Percentiles rank a stretch among this genome's conserved stretches.
These are phyloP conservation scores for Notolepis coatsorum DNA, from an alignment of 2,797 vertebrate genomes.

Conservation along the genomic window DNA sequence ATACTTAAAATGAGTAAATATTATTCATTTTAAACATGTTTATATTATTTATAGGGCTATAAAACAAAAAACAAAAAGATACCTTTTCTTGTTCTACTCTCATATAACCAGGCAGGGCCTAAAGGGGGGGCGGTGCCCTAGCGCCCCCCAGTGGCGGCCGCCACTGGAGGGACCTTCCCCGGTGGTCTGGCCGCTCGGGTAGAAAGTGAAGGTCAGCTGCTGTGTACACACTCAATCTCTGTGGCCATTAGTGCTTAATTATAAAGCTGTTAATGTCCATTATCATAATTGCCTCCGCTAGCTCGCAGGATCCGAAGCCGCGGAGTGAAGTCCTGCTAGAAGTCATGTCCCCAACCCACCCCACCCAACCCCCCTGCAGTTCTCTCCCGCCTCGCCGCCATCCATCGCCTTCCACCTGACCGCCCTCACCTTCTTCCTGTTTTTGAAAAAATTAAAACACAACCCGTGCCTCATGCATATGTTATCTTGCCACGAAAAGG, in stretches of 20 bases:
- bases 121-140: too few species aligned
- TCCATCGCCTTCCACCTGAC: conserved; percentile 55
- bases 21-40: too few species aligned
- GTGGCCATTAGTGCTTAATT: conserved; percentile 66
- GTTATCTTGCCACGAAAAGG: conserved; percentile 74
- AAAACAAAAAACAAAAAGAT: too few species aligned
- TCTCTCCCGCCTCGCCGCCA: conserved; percentile 25
- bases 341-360: conserved; percentile 10
- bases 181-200: too few species aligned
- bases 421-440: conserved; percentile 64
- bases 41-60: too few species aligned
- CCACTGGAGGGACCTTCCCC: too few species aligned
- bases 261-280: conserved; percentile 76
- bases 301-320: conserved; percentile 41
- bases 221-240: conserved; percentile 55
- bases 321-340: conserved; percentile 51
- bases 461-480: conserved; percentile 71
- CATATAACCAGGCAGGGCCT: too few species aligned
- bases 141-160: too few species aligned
- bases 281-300: conserved; percentile 73
- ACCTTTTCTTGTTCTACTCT: too few species aligned
- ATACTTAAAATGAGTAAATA: too few species aligned
- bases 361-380: neutral
- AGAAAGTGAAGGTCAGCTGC: conserved; percentile 71
- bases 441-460: conserved; percentile 63